Evolutionary conservation across 2,797 vertebrate genomes (phyloP), one percentile per base, ranked within the genome.

Genomic region (Dromococcyx pavoninus): DNA sequence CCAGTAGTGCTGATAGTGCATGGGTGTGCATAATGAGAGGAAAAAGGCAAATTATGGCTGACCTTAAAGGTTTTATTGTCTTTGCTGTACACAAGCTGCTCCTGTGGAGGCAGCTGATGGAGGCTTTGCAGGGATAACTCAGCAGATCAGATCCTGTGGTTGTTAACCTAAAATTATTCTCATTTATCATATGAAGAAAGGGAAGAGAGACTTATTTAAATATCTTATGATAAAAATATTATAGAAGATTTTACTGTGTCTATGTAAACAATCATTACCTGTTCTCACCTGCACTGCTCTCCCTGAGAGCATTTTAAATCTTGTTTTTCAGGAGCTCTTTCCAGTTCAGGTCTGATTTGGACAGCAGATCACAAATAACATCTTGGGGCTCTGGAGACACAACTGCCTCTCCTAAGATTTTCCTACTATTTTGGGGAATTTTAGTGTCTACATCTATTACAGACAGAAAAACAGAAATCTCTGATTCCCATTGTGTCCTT

Each of bases 111-210:
- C 35, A 46, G 22, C 44, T 75, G 32, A 61, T 1, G 3, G 37
- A 51, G 53, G 51, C 17, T 79, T 66, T 91, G 73, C 46, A 86
- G 66, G 28, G 58, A 61, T 91, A 91, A 66, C 88, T 88, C 51
- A 62, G 32, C n/a, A 78, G 37, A 90, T 24, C 58, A 76, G 73
- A 21, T 12, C 33, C n/a, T 85, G 64, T 60, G 84, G 83, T 74
- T 88, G 50, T 64, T 89, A 93, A 82, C 64, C 37, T 76, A 11
- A 67, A 69, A 62, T 32, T 79, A 62, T n/a, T 39, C 90, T 91
- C 84, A 84, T 93, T 86, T 56, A 88, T 95, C 88, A 86, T 67
- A 24, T 74, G 37, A 65, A 77, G 80, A 90, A 87, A 89, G 37
- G 51, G 51, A 90, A 88, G 44, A 53, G n/a, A 86, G 14, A 60